phyloP scores from a whole-genome alignment of 2,888 invertebrate species.

The Colletes collaris region DNA sequence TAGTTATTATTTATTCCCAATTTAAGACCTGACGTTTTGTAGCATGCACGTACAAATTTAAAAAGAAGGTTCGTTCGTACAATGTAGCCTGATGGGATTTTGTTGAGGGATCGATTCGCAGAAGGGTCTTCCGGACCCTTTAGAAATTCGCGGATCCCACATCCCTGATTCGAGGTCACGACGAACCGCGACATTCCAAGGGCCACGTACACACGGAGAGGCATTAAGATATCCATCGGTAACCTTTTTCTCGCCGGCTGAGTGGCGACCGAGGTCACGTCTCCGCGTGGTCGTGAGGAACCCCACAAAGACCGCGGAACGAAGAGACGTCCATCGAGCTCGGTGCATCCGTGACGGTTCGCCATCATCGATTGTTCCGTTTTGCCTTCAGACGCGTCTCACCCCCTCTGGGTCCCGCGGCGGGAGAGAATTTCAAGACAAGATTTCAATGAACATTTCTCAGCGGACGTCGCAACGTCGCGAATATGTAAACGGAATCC shows the following conservation, averaged over 20 bases:
- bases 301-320: slow-evolving; percentile 66
- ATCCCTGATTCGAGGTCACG: slow-evolving; percentile 43
- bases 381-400: slow-evolving; percentile 59
- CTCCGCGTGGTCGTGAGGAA: slow-evolving; percentile 71
- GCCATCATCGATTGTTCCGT: slow-evolving; percentile 79
- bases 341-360: slow-evolving; percentile 70
- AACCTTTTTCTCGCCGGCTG: slow-evolving; percentile 65
- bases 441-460: slow-evolving; percentile 76
- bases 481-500: slow-evolving; percentile 64
- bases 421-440: slow-evolving; percentile 61
- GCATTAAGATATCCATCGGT: slow-evolving; percentile 75
- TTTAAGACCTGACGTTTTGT: no score
- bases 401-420: background rate
- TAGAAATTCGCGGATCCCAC: slow-evolving; percentile 5
- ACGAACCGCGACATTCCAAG: slow-evolving; percentile 57
- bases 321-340: slow-evolving; percentile 51
- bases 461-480: slow-evolving; percentile 57
- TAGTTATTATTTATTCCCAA: no score
- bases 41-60: no score
- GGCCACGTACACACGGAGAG: slow-evolving; percentile 51
- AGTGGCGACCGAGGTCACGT: slow-evolving; percentile 72
- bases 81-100: no score
- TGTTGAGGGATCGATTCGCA: no score
- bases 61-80: no score
- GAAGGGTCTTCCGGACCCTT: no score